Conservation (phyloP, 1,140 invertebrate genomes). For the Ericerus pela region DNA sequence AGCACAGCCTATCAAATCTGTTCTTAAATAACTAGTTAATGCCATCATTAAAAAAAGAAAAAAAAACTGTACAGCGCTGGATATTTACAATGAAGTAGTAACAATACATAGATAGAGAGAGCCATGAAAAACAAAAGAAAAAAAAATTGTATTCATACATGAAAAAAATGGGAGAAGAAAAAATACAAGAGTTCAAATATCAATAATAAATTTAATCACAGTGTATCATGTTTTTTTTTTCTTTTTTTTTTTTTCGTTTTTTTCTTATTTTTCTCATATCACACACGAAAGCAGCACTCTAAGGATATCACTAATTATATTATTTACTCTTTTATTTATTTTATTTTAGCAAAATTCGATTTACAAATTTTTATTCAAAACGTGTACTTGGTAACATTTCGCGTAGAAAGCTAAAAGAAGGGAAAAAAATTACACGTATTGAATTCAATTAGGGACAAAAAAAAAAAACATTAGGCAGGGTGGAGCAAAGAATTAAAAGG, state of each 20-base stretch:
- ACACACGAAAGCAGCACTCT: conserved; percentile 10
- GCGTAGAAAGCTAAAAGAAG: conserved; percentile 9
- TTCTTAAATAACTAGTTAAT: conserved; percentile 9
- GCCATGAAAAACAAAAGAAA: not conserved
- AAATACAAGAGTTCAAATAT: not conserved
- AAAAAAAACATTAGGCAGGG: too few species aligned
- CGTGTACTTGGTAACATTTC: conserved; percentile 12
- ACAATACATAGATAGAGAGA: conserved; percentile 6
- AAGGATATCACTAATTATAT: conserved; percentile 6
- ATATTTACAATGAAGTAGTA: not conserved
- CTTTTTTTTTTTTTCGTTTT: not conserved
- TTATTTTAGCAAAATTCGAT: too few species aligned
- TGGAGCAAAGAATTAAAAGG: too few species aligned
- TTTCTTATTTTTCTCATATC: conserved; percentile 1
- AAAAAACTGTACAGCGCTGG: not conserved
- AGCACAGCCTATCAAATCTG: conserved; percentile 9
- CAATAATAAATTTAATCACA: conserved; percentile 1
- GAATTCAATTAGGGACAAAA: too few species aligned
- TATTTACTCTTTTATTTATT: too few species aligned
- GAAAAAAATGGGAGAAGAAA: not conserved
- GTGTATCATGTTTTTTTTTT: not conserved
- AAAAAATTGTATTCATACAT: not conserved
- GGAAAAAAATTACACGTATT: too few species aligned
- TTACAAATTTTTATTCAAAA: too few species aligned
- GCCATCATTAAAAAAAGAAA: not conserved